These are phyloP conservation scores for Erpornis zantholeuca DNA, from an alignment of 2,113 vertebrate genomes.

Conservation along the genomic window DNA sequence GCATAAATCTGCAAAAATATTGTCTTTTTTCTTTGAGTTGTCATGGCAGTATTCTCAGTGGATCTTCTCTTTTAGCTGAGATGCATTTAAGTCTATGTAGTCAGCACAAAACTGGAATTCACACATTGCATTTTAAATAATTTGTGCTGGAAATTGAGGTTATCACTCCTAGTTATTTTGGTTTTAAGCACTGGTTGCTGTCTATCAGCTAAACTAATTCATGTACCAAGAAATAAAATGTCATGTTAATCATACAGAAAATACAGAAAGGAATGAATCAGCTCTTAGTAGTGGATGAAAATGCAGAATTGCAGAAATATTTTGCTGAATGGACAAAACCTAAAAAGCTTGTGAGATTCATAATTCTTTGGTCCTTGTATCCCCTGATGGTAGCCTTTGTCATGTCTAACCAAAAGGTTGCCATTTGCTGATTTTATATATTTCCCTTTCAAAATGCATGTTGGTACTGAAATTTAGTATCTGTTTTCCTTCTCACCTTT, in stretches of 20 bases:
- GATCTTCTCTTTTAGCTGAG: not conserved
- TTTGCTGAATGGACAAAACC: not conserved
- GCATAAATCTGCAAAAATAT: not conserved
- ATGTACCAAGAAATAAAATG: not conserved
- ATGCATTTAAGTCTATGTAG: not conserved
- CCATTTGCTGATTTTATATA: not conserved
- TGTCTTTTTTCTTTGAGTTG: not conserved
- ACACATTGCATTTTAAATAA: not conserved
- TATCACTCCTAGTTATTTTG: constrained; percentile 5
- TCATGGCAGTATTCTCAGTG: constrained; percentile 9
- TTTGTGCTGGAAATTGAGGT: constrained; percentile 22
- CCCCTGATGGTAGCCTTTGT: not conserved
- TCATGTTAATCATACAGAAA: not conserved
- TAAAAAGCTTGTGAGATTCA: not conserved
- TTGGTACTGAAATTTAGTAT: not conserved
- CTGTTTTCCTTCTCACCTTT: not conserved
- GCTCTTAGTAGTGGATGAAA: not conserved
- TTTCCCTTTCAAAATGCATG: not conserved
- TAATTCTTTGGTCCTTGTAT: not conserved
- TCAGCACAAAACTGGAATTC: constrained; percentile 22
- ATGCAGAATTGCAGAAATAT: constrained; percentile 1
- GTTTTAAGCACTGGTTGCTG: not conserved
- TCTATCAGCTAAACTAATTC: not conserved
- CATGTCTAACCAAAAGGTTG: not conserved
- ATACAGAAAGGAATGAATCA: not conserved